These are phyloP conservation scores for Thymallus thymallus DNA, from an alignment of 2,113 vertebrate species.

Conservation along the genomic window DNA sequence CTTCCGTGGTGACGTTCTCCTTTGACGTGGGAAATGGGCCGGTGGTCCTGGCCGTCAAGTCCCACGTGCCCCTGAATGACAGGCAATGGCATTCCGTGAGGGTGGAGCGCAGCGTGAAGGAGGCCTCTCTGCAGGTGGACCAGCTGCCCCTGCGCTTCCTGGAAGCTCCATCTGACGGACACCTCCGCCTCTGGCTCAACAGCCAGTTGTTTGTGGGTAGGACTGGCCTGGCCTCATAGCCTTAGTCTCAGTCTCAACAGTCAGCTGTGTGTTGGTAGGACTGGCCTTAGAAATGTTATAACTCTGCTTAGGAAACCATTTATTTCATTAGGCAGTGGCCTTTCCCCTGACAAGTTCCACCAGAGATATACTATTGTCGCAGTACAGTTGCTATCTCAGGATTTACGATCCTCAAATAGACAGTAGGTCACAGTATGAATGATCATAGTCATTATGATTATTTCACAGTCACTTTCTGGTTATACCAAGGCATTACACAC, in stretches of 20 bases:
- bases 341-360: neutral
- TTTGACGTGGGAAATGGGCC: conserved; percentile 92
- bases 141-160: conserved; percentile 80
- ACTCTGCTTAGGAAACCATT: neutral
- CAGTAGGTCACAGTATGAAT: conserved; percentile 17
- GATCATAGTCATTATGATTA: conserved; percentile 22
- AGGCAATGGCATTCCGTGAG: conserved; percentile 91
- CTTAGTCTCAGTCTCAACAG: neutral
- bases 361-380: neutral
- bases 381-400: neutral
- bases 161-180: conserved; percentile 80
- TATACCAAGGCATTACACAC: conserved; percentile 28
- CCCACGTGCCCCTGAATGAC: conserved; percentile 86
- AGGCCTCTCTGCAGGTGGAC: conserved; percentile 90
- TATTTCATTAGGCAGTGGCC: neutral
- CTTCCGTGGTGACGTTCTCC: conserved; percentile 86
- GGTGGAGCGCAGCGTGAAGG: conserved; percentile 89
- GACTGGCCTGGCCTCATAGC: conserved; percentile 55
- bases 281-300: conserved; percentile 44
- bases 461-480: conserved; percentile 17
- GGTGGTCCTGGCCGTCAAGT: conserved; percentile 77
- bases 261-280: too few species aligned
- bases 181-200: conserved; percentile 77
- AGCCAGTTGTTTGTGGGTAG: conserved; percentile 88
- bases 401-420: neutral